A percentile compares a stretch with the other conserved stretches of the same genome.
These are phyloP conservation scores for Myiagra hebetior DNA, from an alignment of 2,113 vertebrate species.

Conservation along the genomic window DNA sequence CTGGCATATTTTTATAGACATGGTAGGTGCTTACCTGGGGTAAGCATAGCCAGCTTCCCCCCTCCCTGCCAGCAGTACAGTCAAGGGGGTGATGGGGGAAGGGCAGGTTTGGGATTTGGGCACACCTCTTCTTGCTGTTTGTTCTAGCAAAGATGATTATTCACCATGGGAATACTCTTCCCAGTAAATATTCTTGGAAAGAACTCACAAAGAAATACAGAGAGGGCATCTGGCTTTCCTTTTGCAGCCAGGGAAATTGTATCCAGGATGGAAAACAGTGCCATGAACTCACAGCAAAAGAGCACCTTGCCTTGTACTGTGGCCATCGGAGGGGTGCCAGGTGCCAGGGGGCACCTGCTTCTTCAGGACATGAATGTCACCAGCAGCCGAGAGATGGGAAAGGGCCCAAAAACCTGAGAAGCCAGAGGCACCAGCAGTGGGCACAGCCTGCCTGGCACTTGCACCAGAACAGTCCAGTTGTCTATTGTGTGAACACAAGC, in stretches of 20 bases:
- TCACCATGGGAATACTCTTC: neutral
- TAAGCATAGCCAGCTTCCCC: neutral
- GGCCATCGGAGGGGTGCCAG: neutral
- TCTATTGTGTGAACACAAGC: neutral
- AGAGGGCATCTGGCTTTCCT: neutral
- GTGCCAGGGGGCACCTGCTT: neutral
- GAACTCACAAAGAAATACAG: neutral
- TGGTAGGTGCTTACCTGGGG: neutral
- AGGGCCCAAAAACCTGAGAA: neutral
- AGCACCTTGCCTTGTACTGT: rapidly evolving
- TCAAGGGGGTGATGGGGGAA: neutral
- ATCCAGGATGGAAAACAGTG: neutral
- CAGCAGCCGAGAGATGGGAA: neutral
- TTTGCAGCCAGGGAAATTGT: neutral
- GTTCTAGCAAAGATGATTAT: neutral
- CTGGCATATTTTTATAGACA: neutral
- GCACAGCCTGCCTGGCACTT: neutral
- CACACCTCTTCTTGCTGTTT: neutral
- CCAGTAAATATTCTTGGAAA: neutral
- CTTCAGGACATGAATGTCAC: neutral
- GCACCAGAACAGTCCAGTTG: rapidly evolving
- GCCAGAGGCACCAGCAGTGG: neutral
- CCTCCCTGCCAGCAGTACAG: neutral
- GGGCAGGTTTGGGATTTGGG: neutral
- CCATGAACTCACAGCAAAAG: neutral